Conservation (phyloP, 2,888 invertebrate species). For the Dendrolimus pini region DNA sequence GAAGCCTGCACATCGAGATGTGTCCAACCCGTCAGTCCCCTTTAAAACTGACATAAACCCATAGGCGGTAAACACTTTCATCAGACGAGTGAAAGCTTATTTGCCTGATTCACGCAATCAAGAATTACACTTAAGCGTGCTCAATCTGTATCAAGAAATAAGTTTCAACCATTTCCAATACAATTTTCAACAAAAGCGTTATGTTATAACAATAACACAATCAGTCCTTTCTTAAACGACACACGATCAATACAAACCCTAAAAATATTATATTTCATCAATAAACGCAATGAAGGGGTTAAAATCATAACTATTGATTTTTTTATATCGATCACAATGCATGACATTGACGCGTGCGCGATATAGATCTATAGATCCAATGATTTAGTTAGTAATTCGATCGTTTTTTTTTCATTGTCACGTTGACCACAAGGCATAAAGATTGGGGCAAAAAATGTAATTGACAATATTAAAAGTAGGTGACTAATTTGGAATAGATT, state of each 20-base stretch:
- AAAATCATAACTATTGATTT: slow-evolving; percentile 52
- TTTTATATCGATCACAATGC: slow-evolving; percentile 40
- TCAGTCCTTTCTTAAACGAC: slow-evolving; percentile 26
- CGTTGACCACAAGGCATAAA: slow-evolving; percentile 28
- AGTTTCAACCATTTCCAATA: no score
- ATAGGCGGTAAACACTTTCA: no score
- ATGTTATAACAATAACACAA: slow-evolving; percentile 35
- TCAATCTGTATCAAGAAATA: no score
- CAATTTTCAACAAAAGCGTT: background rate
- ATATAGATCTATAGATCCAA: slow-evolving; percentile 49
- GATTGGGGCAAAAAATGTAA: background rate
- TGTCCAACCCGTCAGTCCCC: no score
- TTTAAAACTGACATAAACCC: no score
- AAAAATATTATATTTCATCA: slow-evolving; percentile 64
- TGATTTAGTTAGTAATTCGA: slow-evolving; percentile 38
- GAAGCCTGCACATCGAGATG: no score
- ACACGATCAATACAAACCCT: slow-evolving; percentile 38
- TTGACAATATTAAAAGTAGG: background rate
- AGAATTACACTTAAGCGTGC: no score
- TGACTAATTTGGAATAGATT: background rate
- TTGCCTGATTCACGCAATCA: no score
- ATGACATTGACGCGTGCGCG: slow-evolving; percentile 53
- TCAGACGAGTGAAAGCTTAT: no score
- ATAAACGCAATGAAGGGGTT: slow-evolving; percentile 30
- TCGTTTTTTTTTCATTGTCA: slow-evolving; percentile 30